These are phyloP conservation scores for Serranochromis macrocephalus DNA, from an alignment of 2,113 vertebrate genomes.

Conservation along the genomic window DNA sequence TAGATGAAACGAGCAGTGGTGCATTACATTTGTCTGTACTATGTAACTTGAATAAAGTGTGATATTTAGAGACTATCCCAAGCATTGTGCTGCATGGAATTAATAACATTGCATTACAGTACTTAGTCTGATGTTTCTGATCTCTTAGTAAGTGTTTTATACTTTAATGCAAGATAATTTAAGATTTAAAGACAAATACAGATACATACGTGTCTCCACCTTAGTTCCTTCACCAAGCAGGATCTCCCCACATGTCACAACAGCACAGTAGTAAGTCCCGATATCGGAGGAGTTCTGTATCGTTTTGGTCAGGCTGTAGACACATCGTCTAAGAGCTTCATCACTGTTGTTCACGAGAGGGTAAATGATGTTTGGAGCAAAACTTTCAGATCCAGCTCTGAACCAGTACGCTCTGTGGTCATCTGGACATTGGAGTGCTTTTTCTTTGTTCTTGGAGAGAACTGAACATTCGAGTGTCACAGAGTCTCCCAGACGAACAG, in stretches of 20 bases:
- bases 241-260: conserved; percentile 36
- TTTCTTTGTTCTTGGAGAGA: background rate
- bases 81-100: background rate
- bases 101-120: background rate
- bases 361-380: background rate
- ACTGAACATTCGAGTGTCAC: conserved; percentile 32
- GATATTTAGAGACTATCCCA: background rate
- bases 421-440: background rate
- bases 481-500: background rate
- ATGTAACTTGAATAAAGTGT: background rate
- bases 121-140: background rate
- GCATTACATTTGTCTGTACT: no score
- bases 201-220: background rate
- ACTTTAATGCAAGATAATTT: background rate
- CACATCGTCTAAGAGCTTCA: background rate
- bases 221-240: conserved; percentile 38
- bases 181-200: background rate
- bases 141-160: background rate
- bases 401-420: conserved; percentile 10
- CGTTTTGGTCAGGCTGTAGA: conserved; percentile 17
- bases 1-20: rapidly evolving
- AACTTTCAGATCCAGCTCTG: background rate
- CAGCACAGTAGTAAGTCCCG: conserved; percentile 50
- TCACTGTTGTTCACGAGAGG: background rate
- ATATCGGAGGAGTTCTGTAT: background rate